A percentile compares a stretch with the other conserved stretches of the same genome.
phyloP scores from a whole-genome alignment of 2,113 vertebrate genomes.

The Pyrgilauda ruficollis region DNA sequence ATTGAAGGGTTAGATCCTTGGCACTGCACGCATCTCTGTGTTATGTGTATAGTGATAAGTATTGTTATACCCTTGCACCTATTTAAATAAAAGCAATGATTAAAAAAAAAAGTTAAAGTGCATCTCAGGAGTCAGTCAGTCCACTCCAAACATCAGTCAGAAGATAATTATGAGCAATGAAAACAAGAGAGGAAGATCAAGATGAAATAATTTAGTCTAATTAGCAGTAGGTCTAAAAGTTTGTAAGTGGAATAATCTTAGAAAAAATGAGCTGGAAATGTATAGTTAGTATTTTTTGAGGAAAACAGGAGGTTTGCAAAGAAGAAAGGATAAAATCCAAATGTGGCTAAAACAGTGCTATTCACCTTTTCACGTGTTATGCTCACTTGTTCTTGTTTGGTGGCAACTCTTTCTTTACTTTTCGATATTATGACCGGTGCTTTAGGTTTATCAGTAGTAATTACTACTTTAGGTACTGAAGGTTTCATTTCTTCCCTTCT shows the following conservation, averaged over 20 bases:
- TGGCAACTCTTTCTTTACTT: conserved; percentile 65
- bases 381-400: conserved; percentile 70
- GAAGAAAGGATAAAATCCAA: not conserved
- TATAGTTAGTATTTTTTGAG: conserved; percentile 44
- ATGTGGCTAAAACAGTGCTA: not conserved
- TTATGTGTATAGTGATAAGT: not conserved
- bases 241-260: not conserved
- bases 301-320: not conserved
- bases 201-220: not conserved
- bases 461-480: conserved; percentile 65
- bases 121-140: conserved; percentile 6
- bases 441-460: conserved; percentile 61
- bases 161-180: not conserved
- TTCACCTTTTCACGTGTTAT: conserved; percentile 77
- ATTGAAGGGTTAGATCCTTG: conserved; percentile 6
- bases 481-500: conserved; percentile 76
- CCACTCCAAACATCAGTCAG: not conserved
- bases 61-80: not conserved
- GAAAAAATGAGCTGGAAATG: not conserved
- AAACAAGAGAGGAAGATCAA: not conserved
- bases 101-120: not conserved
- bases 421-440: conserved; percentile 5
- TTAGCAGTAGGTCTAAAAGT: not conserved
- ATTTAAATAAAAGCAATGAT: not conserved
- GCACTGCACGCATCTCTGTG: not conserved